Evolutionary conservation across 2,113 vertebrate species (phyloP), one percentile per base, ranked within the genome.

Genomic region (Calyptomena viridis): DNA sequence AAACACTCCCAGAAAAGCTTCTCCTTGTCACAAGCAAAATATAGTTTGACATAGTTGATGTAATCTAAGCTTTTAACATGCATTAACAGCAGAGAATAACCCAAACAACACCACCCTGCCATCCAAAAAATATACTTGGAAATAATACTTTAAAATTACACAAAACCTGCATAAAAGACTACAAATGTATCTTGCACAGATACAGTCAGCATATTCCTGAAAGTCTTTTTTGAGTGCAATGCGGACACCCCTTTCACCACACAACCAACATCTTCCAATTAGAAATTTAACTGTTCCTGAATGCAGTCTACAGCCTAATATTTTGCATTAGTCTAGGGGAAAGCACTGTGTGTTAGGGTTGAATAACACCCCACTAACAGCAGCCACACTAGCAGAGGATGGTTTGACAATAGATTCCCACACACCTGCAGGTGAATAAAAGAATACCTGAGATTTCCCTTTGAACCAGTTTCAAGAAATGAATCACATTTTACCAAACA

Each of bases 381-480:
- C 56, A 77, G 79, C 50, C 75, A 68, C 35, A 17, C 72, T 24
- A 31, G 47, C 83, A 92, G 62, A 88, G 82, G 47, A 87, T 40
- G 80, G 23, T 75, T 78, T 75, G 68, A 91, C 64, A 87, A 89
- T 49, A 72, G 75, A 87, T 59, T 85, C 78, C 75, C 84, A 84
- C 92, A 89, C 82, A 93, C 73, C 79, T 93, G 89, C 69, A 91
- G 93, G 64, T 64, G 27, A 80, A 68, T 75, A 60, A 84, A 84
- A 88, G 92, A 95, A 89, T 35, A 76, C 37, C 60, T 47, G 64
- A 94, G 92, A 75, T 86, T 77, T 84, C 67, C 84, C 87, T 93
- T 95, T 92, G 84, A 95, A 94, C 23, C 47, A 20, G 12, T 82
- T 85, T 95, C 88, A 84, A 93, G 66, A 95, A 95, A 87, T 83